Base-by-base conservation (phyloP, 1,140 invertebrate genomes). In the Zaprionus nigranus region DNA sequence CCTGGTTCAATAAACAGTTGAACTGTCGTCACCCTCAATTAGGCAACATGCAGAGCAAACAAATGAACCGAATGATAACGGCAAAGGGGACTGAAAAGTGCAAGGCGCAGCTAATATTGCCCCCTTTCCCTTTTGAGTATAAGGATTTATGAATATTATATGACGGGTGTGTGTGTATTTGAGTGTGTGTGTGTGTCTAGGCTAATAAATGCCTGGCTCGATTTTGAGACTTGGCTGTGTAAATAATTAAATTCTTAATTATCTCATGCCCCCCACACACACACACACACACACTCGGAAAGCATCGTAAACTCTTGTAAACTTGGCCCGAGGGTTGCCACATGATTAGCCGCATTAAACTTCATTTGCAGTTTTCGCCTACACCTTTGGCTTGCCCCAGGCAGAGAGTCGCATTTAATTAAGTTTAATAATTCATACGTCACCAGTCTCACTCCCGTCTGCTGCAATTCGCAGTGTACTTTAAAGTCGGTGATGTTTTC, bases 241-340 rank as follows among this genome's bases (percentile, higher is more conserved):
- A 87, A 92, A 92, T 92, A 92, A 92, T 92, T 92, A 92, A 92
- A 92, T 90, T 92, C 90, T 84, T 92, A 92, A 92, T 92, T 92
- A 92, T 92, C 90, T 90, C 81, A 79, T 65, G 56, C 82, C 67
- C 64, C 64, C 57, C 17, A 26, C 28, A 34, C 9, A 9, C 28
- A 9, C 30, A 34, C 30, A 11, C 3, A 34, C 30, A 0, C 30
- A 9, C 28, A 56, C 43, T 49, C 60, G 30, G 43, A 69, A 38
- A n/a, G 4, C 15, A 24, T 51, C 46, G 20, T 51, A 51, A 51
- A 51, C 46, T 51, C 46, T 51, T 22, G 46, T 51, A 22, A 51
- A 24, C 20, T 67, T 65, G 15, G 60, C 59, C 40, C 51, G 51
- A 60, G 65, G 30, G 40, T 46, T 46, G 40, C 40, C 58, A 69